Evolutionary conservation across 1,140 invertebrate species (phyloP), one percentile per base, ranked within the genome.

Genomic region (Bactericera cockerelli): DNA sequence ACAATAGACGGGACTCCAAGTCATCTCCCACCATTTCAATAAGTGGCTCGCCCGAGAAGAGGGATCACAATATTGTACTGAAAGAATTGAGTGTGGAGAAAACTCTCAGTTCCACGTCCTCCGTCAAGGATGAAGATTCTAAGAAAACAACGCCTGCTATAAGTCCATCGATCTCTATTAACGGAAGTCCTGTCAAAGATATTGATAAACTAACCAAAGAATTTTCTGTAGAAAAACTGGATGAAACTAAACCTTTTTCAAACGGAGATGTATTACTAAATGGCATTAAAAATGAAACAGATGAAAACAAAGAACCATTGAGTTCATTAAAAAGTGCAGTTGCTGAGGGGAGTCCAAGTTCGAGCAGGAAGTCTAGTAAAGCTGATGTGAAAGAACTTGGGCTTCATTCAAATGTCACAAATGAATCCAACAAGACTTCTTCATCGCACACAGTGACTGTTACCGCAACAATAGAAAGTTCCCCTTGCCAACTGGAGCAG

Each of bases 171-270:
- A 49, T 49, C n/a, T 49, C 42, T 6, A 49, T 49, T n/a, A 49
- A 49, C 22, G 42, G 42, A 6, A 49, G 42, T 49, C 42, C 42
- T 8, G 42, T 49, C 19, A 49, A 49, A 49, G 42, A 49, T n/a
- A 49, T 49, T n/a, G 42, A 49, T 49, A 49, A 49, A 49, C 42
- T 49, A 3, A 49, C 42, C 42, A 49, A 22, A 49, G 42, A 49
- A 49, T 16, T 49, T 49, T 49, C 42, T n/a, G 8, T 19, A 49
- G 42, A 49, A 49, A 22, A 19, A 49, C 42, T 22, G 3, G 28
- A 6, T 6, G 28, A 31, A 31, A 31, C 13, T 13, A 31, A 31
- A 13, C 28, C 28, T 31, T 13, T 31, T 31, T 6, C 13, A 13
- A 31, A 31, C 13, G 28, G 28, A 13, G 28, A 31, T 31, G 28